Evolutionary conservation across 35 echinoderm and acorn worm genomes (phyloP), one percentile per base, ranked within the genome.

Genomic region (Ophioderma brevispina): DNA sequence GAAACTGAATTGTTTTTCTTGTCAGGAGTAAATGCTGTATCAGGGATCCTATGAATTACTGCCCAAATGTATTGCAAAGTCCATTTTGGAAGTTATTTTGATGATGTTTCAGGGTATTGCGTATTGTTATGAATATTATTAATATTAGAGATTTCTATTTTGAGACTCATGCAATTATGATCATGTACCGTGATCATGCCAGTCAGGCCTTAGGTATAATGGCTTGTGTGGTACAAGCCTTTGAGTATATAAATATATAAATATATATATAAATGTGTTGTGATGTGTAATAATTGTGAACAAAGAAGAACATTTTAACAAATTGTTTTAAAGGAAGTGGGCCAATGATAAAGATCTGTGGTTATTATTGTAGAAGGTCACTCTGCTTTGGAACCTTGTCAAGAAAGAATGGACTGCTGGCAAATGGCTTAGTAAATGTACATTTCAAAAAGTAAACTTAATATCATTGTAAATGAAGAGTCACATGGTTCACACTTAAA

Each of bases 71-170:
- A n/a, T 30, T 18, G 59, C 59, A 70, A 52, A 70, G 59, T 30
- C 28, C 4, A 25, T 15, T 4, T 70, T 70, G 59, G 59, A 3
- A 13, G 59, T 4, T 70, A 70, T 70, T 70, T 70, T 70, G 23
- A 70, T 70, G 59, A 15, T 70, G n/a, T 70, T 70, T 70, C 28
- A 70, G 59, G 59, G 59, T 70, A 70, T 70, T 25, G 15, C 59
- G 3, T 70, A 70, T 70, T 70, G 28, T 70, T 70, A 18, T 70
- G 28, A 70, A 70, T 70, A 70, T 70, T 70, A 70, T 13, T 70
- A 70, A 13, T 52, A 52, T 70, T 70, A 70, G 59, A 70, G 59
- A 46, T 70, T 70, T 70, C 59, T 70, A 70, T 70, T 70, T 70
- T 70, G 59, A 70, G 59, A 70, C 15, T 25, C 17, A 70, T 30